Conservation (phyloP, 2,888 invertebrate species). For the Habroteleia sp. region DNA sequence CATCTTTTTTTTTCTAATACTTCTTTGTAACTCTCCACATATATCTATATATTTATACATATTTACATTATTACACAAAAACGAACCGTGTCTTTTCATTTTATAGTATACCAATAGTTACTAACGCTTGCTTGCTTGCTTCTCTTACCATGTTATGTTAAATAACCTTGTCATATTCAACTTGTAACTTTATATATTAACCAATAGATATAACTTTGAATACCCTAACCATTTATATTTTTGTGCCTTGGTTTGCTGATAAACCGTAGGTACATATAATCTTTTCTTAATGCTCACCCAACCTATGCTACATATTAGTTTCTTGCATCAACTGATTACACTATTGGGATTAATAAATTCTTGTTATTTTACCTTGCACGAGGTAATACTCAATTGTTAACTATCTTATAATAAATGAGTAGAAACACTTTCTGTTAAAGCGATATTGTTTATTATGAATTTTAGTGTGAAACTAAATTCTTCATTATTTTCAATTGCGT, state of each 20-base stretch:
- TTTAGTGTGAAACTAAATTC: conserved; percentile 5
- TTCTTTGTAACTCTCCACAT: not conserved
- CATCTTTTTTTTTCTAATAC: conserved; percentile 1
- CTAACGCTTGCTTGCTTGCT: conserved; percentile 77
- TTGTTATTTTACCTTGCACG: not conserved
- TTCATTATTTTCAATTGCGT: not conserved
- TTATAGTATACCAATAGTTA: conserved; percentile 68
- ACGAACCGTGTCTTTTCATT: conserved; percentile 23
- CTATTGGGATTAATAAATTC: conserved; percentile 33
- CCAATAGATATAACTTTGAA: conserved; percentile 7
- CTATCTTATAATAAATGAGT: not conserved
- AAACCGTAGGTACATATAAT: conserved; percentile 15
- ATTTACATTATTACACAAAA: conserved; percentile 5
- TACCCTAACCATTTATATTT: conserved; percentile 18
- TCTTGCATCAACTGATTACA: conserved; percentile 45
- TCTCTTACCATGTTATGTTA: conserved; percentile 37
- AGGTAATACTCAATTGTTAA: conserved; percentile 7
- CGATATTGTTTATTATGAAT: not conserved
- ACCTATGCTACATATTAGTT: conserved; percentile 37
- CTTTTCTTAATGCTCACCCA: conserved; percentile 8
- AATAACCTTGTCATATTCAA: too few relatives aligned
- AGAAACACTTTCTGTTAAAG: conserved; percentile 6
- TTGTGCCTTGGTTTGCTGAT: conserved; percentile 11
- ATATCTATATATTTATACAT: conserved; percentile 7
- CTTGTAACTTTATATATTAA: too few relatives aligned